These are phyloP conservation scores for Oedothorax gibbosus DNA, from an alignment of 1,140 invertebrate genomes.

Conservation along the genomic window DNA sequence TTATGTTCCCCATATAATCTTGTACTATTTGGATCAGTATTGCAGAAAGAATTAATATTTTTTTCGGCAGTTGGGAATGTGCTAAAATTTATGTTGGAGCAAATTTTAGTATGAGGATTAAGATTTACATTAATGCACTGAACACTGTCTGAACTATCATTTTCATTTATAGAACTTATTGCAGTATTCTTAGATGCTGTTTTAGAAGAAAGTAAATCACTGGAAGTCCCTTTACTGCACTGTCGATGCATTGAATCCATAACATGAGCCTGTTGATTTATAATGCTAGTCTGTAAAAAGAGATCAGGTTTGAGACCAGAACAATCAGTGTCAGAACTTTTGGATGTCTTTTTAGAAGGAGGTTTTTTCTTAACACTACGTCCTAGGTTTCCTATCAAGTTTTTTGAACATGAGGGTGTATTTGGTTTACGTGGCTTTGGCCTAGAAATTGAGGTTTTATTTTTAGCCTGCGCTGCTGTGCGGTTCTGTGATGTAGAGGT, in stretches of 20 bases:
- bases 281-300: slow-evolving; percentile 38
- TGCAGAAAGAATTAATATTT: slow-evolving; percentile 12
- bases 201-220: slow-evolving; percentile 13
- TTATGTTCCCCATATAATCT: slow-evolving; percentile 22
- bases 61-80: slow-evolving; percentile 41
- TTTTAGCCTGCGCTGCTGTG: slow-evolving; percentile 3
- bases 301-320: slow-evolving; percentile 15
- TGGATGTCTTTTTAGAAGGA: slow-evolving; percentile 10
- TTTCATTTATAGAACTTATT: slow-evolving; percentile 40
- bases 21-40: slow-evolving; percentile 2
- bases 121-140: slow-evolving; percentile 53
- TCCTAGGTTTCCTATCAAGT: slow-evolving; percentile 57
- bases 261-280: slow-evolving; percentile 17
- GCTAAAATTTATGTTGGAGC: slow-evolving; percentile 46
- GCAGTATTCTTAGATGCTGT: background rate
- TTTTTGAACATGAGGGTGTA: slow-evolving; percentile 49
- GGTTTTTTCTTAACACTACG: slow-evolving; percentile 58
- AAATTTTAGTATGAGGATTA: slow-evolving; percentile 23
- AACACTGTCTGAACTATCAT: slow-evolving; percentile 56
- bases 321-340: slow-evolving; percentile 11
- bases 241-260: slow-evolving; percentile 44
- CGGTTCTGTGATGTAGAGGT: background rate
- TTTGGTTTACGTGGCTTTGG: slow-evolving; percentile 49
- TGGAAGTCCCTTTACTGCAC: slow-evolving; percentile 7
- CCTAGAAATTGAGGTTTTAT: slow-evolving; percentile 27